phyloP scores from a whole-genome alignment of 2,888 invertebrate species.

The Sepioteuthis lessoniana region DNA sequence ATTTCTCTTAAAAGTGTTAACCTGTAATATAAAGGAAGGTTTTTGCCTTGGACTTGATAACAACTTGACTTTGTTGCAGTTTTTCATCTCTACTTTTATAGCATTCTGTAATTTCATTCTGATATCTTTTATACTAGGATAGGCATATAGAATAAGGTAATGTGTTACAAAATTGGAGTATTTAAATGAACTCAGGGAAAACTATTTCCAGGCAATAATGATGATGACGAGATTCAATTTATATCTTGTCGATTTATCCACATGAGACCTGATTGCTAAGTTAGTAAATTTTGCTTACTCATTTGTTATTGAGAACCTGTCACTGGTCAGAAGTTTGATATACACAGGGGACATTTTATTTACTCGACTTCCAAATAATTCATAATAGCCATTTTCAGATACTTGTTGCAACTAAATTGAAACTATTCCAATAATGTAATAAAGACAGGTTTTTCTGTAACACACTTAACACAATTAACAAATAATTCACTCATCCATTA shows the following conservation, averaged over 20 bases:
- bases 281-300: background rate
- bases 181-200: background rate
- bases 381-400: background rate
- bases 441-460: background rate
- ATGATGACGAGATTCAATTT: background rate
- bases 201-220: background rate
- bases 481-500: too few species aligned
- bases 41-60: too few species aligned
- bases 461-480: too few species aligned
- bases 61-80: too few species aligned
- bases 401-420: background rate
- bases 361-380: background rate
- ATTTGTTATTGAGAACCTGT: background rate
- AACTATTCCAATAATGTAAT: background rate
- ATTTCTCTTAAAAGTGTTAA: too few species aligned
- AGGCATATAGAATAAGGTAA: background rate
- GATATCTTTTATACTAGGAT: too few species aligned
- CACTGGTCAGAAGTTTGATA: background rate
- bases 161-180: background rate
- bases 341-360: background rate
- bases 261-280: background rate
- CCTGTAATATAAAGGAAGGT: too few species aligned
- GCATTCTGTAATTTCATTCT: too few species aligned
- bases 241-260: background rate
- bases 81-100: too few species aligned